phyloP scores from a whole-genome alignment of 2,797 vertebrate species.

The Macropodus opercularis region DNA sequence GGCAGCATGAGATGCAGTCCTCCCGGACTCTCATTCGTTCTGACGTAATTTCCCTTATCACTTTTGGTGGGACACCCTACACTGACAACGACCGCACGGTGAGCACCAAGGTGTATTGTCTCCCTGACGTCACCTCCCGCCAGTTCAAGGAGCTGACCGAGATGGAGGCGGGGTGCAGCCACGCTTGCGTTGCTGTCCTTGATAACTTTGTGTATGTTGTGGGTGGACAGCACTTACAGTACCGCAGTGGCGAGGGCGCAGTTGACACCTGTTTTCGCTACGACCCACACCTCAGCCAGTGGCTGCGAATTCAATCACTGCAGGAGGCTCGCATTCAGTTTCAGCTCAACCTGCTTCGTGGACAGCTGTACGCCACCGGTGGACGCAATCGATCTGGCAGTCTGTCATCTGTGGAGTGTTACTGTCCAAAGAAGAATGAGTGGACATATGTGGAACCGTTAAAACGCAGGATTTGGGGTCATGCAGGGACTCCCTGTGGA shows the following conservation, averaged over 20 bases:
- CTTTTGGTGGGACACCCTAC: constrained; percentile 96
- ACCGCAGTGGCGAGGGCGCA: constrained; percentile 95
- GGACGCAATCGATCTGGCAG: constrained; percentile 95
- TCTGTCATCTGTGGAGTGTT: constrained; percentile 92
- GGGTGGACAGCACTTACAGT: constrained; percentile 94
- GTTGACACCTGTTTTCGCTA: constrained; percentile 92
- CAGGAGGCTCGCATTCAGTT: constrained; percentile 97
- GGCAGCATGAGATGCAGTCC: constrained; percentile 97
- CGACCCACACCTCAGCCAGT: constrained; percentile 91
- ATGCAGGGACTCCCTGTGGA: constrained; percentile 86
- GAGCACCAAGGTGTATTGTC: constrained; percentile 88
- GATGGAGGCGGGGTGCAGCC: constrained; percentile 94
- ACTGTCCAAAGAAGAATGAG: constrained; percentile 91
- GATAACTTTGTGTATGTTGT: constrained; percentile 96
- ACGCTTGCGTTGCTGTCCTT: constrained; percentile 91
- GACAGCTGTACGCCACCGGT: constrained; percentile 91
- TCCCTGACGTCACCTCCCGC: constrained; percentile 82
- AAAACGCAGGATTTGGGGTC: constrained; percentile 96
- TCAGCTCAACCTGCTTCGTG: constrained; percentile 88
- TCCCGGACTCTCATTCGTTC: constrained; percentile 89
- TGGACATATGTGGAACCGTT: constrained; percentile 92
- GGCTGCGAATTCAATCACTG: constrained; percentile 93
- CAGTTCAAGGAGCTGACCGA: constrained; percentile 93
- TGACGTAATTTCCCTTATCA: constrained; percentile 86
- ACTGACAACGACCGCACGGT: constrained; percentile 94